phyloP scores from a whole-genome alignment of 2,888 invertebrate species.

The Pristionchus arcanus region DNA sequence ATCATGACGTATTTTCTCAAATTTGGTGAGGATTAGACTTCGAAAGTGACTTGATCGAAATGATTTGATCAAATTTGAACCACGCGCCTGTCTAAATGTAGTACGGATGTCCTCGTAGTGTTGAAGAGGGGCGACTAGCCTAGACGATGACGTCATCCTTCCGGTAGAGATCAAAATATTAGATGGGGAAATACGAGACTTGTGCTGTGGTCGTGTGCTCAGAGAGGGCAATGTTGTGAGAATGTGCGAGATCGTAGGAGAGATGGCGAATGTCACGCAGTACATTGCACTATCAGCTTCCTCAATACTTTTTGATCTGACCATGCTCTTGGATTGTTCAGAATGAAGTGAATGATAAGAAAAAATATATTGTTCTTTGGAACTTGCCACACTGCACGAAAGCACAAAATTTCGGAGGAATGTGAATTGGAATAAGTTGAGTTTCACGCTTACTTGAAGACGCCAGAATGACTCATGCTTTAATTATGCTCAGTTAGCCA shows the following conservation, averaged over 20 bases:
- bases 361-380: no score
- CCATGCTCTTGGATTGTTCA: no score
- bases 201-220: constrained; percentile 1
- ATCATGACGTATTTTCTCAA: constrained; percentile 37
- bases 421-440: no score
- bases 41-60: not conserved
- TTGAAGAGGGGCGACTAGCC: not conserved
- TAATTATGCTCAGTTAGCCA: no score
- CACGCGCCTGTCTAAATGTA: not conserved
- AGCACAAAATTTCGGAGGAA: no score
- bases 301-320: no score
- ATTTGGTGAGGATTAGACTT: constrained; percentile 9
- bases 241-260: not conserved
- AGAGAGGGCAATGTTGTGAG: not conserved
- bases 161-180: not conserved
- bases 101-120: not conserved
- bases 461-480: no score
- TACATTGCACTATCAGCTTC: not conserved
- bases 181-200: not conserved
- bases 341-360: no score
- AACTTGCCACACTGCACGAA: no score
- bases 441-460: no score
- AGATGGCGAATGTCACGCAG: not conserved
- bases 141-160: constrained; percentile 23
- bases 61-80: not conserved